phyloP scores from a whole-genome alignment of 2,797 vertebrate genomes.

The Picus viridis region DNA sequence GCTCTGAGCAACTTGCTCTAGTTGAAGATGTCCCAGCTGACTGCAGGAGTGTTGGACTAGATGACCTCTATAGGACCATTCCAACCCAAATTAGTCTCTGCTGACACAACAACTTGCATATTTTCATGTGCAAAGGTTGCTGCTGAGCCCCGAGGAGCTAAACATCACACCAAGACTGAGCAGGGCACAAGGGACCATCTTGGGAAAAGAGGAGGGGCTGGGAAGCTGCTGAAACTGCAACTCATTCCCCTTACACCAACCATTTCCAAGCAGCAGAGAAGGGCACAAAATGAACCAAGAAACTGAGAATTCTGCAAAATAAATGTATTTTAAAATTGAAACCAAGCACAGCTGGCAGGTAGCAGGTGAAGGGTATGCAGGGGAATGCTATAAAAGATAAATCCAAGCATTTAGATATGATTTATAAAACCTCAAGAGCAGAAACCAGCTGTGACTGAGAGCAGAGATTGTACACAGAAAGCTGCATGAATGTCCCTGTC shows the following conservation, averaged over 20 bases:
- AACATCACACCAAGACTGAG: not conserved
- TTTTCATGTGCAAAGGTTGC: not conserved
- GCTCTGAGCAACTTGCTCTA: no score
- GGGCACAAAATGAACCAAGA: not conserved
- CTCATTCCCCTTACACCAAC: not conserved
- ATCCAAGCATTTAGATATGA: not conserved
- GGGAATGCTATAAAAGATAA: slow-evolving; percentile 56
- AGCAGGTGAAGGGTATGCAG: slow-evolving; percentile 44
- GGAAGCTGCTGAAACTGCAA: not conserved
- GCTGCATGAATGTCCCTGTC: not conserved
- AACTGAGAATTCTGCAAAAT: slow-evolving; percentile 27
- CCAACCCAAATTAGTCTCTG: not conserved
- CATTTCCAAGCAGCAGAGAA: not conserved
- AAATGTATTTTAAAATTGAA: slow-evolving; percentile 45
- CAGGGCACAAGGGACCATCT: not conserved
- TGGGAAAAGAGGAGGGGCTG: not conserved
- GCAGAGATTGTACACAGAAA: not conserved
- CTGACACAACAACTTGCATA: rapidly evolving
- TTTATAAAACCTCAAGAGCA: not conserved
- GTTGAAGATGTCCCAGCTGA: no score
- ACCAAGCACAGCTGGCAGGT: slow-evolving; percentile 39
- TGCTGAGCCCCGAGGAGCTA: not conserved
- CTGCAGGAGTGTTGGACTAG: no score
- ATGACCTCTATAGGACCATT: not conserved
- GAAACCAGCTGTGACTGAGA: not conserved